Percentiles rank a stretch among this genome's conserved stretches.
Evolutionary conservation across 2,113 vertebrate species (phyloP).

Genomic region (Pycnonotus jocosus): DNA sequence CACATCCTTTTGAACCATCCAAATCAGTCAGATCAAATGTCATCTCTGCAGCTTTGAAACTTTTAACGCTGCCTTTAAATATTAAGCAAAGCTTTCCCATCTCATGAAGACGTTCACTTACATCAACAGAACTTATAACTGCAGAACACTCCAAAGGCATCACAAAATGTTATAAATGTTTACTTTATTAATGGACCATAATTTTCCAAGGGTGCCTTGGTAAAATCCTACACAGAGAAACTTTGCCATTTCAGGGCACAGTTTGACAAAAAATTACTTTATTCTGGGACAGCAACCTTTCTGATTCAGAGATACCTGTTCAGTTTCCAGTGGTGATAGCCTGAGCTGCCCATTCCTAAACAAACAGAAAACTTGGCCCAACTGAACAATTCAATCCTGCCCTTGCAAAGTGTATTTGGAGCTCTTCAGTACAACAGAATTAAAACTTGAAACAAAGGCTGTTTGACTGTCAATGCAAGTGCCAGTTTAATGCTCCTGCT

Average conservation of each 20-base stretch:
- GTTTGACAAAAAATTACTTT: background rate
- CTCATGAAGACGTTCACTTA: background rate
- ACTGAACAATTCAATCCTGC: background rate
- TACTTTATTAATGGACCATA: background rate
- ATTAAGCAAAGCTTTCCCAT: conserved; percentile 15
- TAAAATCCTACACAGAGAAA: background rate
- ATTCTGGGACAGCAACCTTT: background rate
- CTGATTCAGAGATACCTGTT: background rate
- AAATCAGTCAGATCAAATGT: background rate
- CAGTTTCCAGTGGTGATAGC: background rate
- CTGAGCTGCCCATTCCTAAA: background rate
- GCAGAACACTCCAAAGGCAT: background rate
- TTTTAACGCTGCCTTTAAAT: background rate
- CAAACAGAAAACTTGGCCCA: background rate
- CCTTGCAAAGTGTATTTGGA: background rate
- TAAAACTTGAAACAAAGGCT: background rate
- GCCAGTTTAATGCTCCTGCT: background rate
- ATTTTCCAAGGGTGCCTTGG: background rate
- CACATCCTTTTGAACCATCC: background rate
- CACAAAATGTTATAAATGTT: background rate
- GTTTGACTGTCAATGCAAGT: fast-evolving
- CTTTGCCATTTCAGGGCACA: background rate
- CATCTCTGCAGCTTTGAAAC: background rate
- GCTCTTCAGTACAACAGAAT: background rate
- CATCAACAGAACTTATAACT: background rate